A percentile compares a stretch with the other conserved stretches of the same genome.
These are phyloP conservation scores for Chromoteleia sp. DNA, from an alignment of 2,888 invertebrate genomes.

Conservation along the genomic window DNA sequence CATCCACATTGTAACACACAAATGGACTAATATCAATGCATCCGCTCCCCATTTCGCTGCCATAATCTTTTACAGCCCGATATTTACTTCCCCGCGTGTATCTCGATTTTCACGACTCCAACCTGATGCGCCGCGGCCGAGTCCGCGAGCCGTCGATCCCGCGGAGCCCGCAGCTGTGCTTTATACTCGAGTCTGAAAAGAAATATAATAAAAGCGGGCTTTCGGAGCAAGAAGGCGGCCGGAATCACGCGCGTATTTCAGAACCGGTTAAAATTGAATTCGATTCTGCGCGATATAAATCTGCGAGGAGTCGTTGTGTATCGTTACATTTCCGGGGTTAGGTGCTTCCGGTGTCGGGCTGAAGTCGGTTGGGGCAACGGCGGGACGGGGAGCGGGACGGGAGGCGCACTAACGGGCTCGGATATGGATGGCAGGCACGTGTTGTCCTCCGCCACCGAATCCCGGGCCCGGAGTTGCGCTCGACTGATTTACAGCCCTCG, in stretches of 20 bases:
- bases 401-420: constrained; percentile 72
- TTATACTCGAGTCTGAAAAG: constrained; percentile 34
- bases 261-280: constrained; percentile 76
- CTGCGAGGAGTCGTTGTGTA: constrained; percentile 74
- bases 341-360: constrained; percentile 70
- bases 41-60: constrained; percentile 6
- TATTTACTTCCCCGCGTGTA: constrained; percentile 48
- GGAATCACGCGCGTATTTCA: constrained; percentile 39
- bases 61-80: constrained; percentile 56
- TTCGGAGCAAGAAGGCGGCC: constrained; percentile 1
- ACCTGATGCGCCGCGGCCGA: constrained; percentile 38
- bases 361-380: constrained; percentile 34
- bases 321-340: constrained; percentile 73
- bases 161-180: constrained; percentile 60
- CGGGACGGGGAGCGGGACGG: constrained; percentile 16
- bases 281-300: constrained; percentile 77
- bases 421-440: constrained; percentile 81
- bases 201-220: constrained; percentile 31
- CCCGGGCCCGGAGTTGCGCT: constrained; percentile 73
- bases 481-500: constrained; percentile 80
- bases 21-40: constrained; percentile 52
- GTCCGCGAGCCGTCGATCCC: background rate
- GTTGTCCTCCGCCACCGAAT: constrained; percentile 79
- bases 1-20: constrained; percentile 2
- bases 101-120: constrained; percentile 39